Base-by-base conservation (phyloP, 2,888 invertebrate genomes). In the Protonemura montana region DNA sequence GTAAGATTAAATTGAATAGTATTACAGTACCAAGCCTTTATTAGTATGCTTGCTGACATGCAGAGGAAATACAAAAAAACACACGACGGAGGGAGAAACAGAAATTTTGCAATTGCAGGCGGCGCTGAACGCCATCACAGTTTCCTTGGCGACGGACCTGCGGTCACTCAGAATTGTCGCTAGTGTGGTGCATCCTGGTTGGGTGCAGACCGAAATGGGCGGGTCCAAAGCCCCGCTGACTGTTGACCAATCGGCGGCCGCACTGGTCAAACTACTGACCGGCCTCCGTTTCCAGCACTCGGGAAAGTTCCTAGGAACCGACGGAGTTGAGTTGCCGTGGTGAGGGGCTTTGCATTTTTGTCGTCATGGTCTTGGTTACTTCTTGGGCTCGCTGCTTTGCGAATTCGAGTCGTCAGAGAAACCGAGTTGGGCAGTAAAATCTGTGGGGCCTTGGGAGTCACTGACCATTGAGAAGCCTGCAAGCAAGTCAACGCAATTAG, bases 381-480 rank as follows among this genome's bases (percentile, higher is more conserved):
- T 97, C 97, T 16, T 95, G 94, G 85, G 94, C 90, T 97, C 97
- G 90, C 96, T 97, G 89, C 96, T 96, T 91, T 97, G 97, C 0
- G 97, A 97, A 92, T 97, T 97, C 16, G 97, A 97, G 91, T 97
- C 97, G 91, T 97, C 97, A 0, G 97, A 97, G 91, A 97, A 97
- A 88, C 96, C 96, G 93, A 97, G 94, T 90, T 96, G 95, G 27
- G 95, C 94, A n/a, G 97, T 96, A 90, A 96, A 96, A 88, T 97
- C 97, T 35, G 96, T 96, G 0, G 97, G 95, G 25, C 97, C 97
- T 92, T 97, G 97, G 0, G 97, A 97, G 91, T 97, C 97, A 90
- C 97, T 97, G 7, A 97, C 97, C 89, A 97, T 96, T 26, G 97
- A 97, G 91, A 97, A 97, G 93, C 97, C 97, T 97, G 91, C 13